Evolutionary conservation across 2,797 vertebrate species (phyloP).

Genomic region (Cyclopterus lumpus): DNA sequence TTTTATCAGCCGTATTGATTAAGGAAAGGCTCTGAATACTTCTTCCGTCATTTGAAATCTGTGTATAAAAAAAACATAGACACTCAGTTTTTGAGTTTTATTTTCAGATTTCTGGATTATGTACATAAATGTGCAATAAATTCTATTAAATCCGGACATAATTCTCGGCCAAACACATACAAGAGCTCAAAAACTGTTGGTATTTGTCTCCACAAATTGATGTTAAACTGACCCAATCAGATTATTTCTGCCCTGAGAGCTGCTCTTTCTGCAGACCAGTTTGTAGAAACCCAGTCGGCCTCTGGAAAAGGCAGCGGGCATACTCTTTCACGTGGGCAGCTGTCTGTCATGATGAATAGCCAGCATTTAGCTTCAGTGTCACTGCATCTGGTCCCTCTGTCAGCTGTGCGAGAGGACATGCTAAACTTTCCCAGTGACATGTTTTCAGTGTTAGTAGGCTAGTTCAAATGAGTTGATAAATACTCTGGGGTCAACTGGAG

Average conservation of each 20-base stretch:
- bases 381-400: constrained; percentile 43
- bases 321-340: not conserved
- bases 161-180: not conserved
- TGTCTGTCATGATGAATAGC: constrained; percentile 1
- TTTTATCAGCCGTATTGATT: too few relatives aligned
- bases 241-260: not conserved
- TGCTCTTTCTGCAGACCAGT: not conserved
- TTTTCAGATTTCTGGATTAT: too few relatives aligned
- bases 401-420: constrained; percentile 39
- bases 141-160: not conserved
- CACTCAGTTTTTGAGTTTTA: too few relatives aligned
- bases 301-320: not conserved
- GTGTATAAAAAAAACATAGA: too few relatives aligned
- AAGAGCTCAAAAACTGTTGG: not conserved
- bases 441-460: constrained; percentile 29
- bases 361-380: constrained; percentile 8
- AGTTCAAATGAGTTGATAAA: constrained; percentile 60
- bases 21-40: too few relatives aligned
- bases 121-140: too few relatives aligned
- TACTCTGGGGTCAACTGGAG: constrained; percentile 56
- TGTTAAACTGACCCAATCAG: not conserved
- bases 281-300: not conserved
- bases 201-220: not conserved
- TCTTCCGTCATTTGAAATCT: too few relatives aligned
- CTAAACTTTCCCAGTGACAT: constrained; percentile 48